Base-by-base conservation (phyloP, 2,888 invertebrate genomes). In the Andrena fulva region DNA sequence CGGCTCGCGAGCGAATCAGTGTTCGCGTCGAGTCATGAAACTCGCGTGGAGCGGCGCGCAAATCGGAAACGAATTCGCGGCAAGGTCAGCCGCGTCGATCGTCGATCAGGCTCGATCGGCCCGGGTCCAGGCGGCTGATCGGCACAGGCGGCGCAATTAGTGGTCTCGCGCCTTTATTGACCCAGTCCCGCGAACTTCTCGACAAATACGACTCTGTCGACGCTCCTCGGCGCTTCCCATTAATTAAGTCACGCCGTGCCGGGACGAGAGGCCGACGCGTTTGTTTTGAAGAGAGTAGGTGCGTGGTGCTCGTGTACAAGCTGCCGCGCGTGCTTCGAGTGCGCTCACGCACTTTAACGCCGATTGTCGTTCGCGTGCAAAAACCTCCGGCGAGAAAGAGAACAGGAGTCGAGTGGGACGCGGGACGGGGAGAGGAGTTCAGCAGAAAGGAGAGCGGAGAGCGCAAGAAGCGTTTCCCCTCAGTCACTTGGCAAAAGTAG, bases 121-220 rank as follows among this genome's bases (percentile, higher is more conserved):
- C 52, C 74, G 35, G 31, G 50, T 67, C 66, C 8, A n/a, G 29
- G 10, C 50, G 67, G 63, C 73, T 59, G 72, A 62, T 70, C 50
- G 67, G 60, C 56, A 76, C 29, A 31, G 77, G 48, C 62, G 33
- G 60, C 35, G 72, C 81, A 82, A 88, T 86, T 86, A 86, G 80
- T 85, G 77, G 12, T 67, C 70, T 64, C 74, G 80, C 79, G 64
- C 83, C 88, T 88, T 88, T 88, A 88, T 88, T 88, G 88, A 88
- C 88, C 88, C 88, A 88, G 87, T 88, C 84, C 87, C 85, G 78
- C 80, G 85, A 85, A 87, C 80, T 88, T 77, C 77, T 84, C 81
- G 80, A 84, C 84, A 88, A 84, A 88, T 85, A 84, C 79, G 82
- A 88, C 81, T 85, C 69, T 82, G 87, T 84, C 88, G 88, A 78